Percentiles rank a stretch among this genome's conserved stretches.
Evolutionary conservation across 2,797 vertebrate species (phyloP).

Genomic region (Bradypus variegatus): DNA sequence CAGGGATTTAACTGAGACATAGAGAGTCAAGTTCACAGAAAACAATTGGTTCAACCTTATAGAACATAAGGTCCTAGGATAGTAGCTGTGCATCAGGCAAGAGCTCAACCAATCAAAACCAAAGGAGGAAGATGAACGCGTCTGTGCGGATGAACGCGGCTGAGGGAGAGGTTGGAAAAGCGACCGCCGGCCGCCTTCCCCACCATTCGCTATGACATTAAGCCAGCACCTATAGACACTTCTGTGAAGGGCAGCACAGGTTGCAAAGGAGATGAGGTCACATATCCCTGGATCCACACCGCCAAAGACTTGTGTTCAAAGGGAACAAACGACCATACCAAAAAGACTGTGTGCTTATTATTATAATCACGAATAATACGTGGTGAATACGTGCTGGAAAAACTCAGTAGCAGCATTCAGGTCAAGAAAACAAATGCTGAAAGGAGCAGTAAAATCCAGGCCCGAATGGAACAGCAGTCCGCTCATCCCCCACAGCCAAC

Average conservation of each 20-base stretch:
- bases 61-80: neutral
- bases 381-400: conserved; percentile 94
- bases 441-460: conserved; percentile 98
- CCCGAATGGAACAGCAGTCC: conserved; percentile 93
- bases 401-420: conserved; percentile 98
- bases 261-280: conserved; percentile 98
- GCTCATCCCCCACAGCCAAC: conserved; percentile 79
- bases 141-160: conserved; percentile 64
- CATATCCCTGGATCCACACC: conserved; percentile 97
- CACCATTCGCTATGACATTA: conserved; percentile 99
- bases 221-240: conserved; percentile 96
- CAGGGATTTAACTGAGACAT: neutral
- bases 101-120: neutral
- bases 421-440: conserved; percentile 99
- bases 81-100: neutral
- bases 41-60: neutral
- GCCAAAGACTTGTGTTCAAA: conserved; percentile 96
- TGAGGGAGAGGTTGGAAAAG: conserved; percentile 97
- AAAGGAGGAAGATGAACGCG: neutral
- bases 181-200: conserved; percentile 94
- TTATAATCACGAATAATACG: conserved; percentile 99
- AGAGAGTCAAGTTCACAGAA: neutral
- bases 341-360: conserved; percentile 98
- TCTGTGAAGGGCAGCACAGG: conserved; percentile 96
- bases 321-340: conserved; percentile 97